Evolutionary conservation across 2,888 invertebrate species (phyloP).

Genomic region (Homarus gammarus): DNA sequence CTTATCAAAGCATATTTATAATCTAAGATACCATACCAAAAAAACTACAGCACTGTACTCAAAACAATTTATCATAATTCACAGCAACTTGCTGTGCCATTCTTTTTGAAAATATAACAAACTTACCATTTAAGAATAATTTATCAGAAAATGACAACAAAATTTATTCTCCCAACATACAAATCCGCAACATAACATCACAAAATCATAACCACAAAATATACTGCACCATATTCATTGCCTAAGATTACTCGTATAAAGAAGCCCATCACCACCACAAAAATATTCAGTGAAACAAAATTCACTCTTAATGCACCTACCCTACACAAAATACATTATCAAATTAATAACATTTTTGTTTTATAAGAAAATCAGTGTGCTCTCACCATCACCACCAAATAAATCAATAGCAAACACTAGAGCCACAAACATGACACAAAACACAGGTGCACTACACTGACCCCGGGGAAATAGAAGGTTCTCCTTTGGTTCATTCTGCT

Average conservation of each 20-base stretch:
- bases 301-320: neutral
- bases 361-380: neutral
- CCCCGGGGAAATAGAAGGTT: constrained; percentile 50
- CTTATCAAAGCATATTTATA: too few species aligned
- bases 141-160: too few species aligned
- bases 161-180: too few species aligned
- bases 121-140: too few species aligned
- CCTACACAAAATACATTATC: neutral
- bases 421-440: constrained; percentile 14
- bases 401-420: neutral
- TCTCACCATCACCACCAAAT: neutral
- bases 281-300: neutral
- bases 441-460: constrained; percentile 27
- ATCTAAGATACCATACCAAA: too few species aligned
- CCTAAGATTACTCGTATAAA: neutral
- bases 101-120: too few species aligned
- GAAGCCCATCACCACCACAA: neutral
- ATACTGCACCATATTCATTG: neutral
- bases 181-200: too few species aligned
- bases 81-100: too few species aligned
- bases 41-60: too few species aligned
- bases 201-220: neutral
- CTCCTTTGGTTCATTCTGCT: constrained; percentile 13
- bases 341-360: neutral
- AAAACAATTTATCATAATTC: too few species aligned